A percentile compares a stretch with the other conserved stretches of the same genome.
Conservation (phyloP, 1,140 invertebrate genomes). For the Batillaria attramentaria region DNA sequence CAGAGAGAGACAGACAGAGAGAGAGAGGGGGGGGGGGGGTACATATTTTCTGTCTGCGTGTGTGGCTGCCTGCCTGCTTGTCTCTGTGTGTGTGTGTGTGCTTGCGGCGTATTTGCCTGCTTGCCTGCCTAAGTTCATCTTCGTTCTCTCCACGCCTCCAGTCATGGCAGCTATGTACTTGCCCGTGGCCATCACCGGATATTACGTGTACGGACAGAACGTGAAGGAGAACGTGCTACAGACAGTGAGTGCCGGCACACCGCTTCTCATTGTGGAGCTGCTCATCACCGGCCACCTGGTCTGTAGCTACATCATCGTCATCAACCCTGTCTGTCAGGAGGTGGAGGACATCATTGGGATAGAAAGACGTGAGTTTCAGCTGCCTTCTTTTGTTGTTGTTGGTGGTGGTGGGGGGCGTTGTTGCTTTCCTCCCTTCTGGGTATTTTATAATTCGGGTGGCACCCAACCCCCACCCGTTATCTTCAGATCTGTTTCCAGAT, state of each 20-base stretch:
- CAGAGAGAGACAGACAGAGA: too few species aligned
- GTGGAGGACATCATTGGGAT: slow-evolving; percentile 80
- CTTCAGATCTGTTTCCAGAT: too few species aligned
- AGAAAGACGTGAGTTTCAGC: too few species aligned
- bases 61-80: too few species aligned
- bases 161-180: slow-evolving; percentile 64
- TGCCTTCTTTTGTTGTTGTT: too few species aligned
- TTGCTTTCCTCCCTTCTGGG: slow-evolving; percentile 59
- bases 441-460: not conserved
- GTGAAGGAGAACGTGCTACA: slow-evolving; percentile 59
- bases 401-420: too few species aligned
- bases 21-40: too few species aligned
- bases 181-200: slow-evolving; percentile 56
- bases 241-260: slow-evolving; percentile 42
- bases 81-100: too few species aligned
- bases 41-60: too few species aligned
- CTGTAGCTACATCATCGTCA: slow-evolving; percentile 70
- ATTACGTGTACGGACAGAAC: slow-evolving; percentile 55
- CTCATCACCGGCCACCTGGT: slow-evolving; percentile 71
- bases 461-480: too few species aligned
- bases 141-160: slow-evolving; percentile 34
- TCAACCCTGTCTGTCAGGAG: slow-evolving; percentile 75
- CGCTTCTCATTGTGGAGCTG: slow-evolving; percentile 58
- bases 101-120: too few species aligned
- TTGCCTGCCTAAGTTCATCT: too few species aligned